Conservation (phyloP, 2,113 vertebrate genomes). For the Miniopterus natalensis region DNA sequence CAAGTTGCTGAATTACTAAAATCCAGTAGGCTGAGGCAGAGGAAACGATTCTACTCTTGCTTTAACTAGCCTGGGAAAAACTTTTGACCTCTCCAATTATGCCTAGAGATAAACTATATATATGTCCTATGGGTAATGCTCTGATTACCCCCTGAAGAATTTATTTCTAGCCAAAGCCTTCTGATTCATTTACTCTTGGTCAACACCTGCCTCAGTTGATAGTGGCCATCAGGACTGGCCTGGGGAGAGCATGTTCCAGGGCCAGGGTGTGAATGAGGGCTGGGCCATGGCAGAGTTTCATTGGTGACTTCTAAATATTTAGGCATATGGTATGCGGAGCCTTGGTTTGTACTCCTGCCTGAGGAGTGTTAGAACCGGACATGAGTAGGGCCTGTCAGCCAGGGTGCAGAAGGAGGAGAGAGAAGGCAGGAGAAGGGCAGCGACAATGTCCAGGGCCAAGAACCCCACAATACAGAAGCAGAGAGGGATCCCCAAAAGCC, state of each 20-base stretch:
- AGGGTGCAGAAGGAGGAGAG: not conserved
- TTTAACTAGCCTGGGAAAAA: not conserved
- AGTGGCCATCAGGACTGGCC: not conserved
- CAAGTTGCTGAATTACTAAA: not conserved
- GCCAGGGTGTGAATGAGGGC: not conserved
- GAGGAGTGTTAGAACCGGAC: not conserved
- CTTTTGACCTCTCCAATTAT: not conserved
- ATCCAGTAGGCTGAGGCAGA: not conserved
- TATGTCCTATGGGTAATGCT: not conserved
- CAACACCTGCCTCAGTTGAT: not conserved
- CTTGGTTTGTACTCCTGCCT: too few species aligned
- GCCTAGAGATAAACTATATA: not conserved
- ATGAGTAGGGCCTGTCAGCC: not conserved
- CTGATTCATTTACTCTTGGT: not conserved
- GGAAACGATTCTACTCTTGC: not conserved
- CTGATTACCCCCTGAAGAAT: not conserved
- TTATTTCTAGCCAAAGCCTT: not conserved
- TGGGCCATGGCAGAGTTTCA: not conserved
- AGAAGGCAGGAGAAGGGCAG: not conserved
- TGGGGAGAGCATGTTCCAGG: not conserved
- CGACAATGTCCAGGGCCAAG: not conserved
- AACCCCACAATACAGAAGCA: not conserved
- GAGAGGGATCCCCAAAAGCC: not conserved
- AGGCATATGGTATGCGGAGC: too few species aligned
- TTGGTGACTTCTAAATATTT: not conserved